A percentile compares a stretch with the other conserved stretches of the same genome.
Conservation (phyloP, 2,113 vertebrate genomes). For the Gadus macrocephalus region DNA sequence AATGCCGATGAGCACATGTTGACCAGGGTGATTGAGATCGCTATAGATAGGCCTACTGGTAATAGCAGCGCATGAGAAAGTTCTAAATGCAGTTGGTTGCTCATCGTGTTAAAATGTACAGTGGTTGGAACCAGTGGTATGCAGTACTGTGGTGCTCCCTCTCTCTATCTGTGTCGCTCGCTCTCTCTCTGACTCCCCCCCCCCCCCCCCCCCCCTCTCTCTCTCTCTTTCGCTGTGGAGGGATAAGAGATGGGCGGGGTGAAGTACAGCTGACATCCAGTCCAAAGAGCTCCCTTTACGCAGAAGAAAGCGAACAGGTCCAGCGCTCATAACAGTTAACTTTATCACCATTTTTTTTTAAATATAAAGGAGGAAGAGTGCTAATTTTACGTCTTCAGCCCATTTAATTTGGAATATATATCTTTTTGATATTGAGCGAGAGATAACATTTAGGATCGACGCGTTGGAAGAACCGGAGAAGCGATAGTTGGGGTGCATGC, state of each 20-base stretch:
- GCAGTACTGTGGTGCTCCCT: too few species aligned
- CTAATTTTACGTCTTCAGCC: conserved; percentile 25
- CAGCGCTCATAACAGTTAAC: conserved; percentile 35
- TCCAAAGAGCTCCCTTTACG: conserved; percentile 23
- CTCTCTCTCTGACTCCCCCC: not conserved
- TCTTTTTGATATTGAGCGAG: not conserved
- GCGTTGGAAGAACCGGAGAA: conserved; percentile 12
- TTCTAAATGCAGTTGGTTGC: too few species aligned
- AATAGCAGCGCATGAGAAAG: too few species aligned
- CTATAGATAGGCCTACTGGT: too few species aligned
- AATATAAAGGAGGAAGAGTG: conserved; percentile 16
- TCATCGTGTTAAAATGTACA: too few species aligned
- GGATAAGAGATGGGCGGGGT: conserved; percentile 36
- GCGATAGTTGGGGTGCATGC: conserved; percentile 32
- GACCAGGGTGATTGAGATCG: too few species aligned
- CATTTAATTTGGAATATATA: conserved; percentile 20
- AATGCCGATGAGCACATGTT: too few species aligned
- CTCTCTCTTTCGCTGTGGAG: not conserved
- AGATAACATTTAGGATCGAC: too few species aligned
- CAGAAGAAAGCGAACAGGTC: not conserved
- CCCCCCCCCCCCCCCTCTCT: not conserved
- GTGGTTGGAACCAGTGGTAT: too few species aligned
- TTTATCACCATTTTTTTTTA: conserved; percentile 17
- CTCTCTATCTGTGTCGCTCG: too few species aligned
- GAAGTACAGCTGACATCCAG: conserved; percentile 33